A percentile compares a stretch with the other conserved stretches of the same genome.
Evolutionary conservation across 2,113 vertebrate species (phyloP).

Genomic region (Mustelus asterias): DNA sequence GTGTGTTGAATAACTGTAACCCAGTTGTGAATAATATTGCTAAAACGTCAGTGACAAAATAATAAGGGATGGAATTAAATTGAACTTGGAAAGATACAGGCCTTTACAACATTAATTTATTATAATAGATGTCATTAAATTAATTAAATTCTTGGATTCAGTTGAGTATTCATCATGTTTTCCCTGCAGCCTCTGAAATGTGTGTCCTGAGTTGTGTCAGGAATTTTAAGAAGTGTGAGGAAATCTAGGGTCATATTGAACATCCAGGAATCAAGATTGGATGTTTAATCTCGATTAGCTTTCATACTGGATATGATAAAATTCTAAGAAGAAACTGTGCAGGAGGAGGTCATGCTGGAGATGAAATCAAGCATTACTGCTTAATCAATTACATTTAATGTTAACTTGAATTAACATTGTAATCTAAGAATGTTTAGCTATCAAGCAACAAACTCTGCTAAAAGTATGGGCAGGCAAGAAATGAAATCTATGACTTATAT

Average conservation of each 20-base stretch:
- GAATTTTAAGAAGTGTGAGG: neutral
- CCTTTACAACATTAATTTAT: neutral
- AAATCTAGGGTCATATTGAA: neutral
- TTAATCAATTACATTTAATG: neutral
- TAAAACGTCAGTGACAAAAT: neutral
- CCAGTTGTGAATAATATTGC: neutral
- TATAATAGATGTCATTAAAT: slow-evolving; percentile 6
- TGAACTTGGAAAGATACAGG: neutral
- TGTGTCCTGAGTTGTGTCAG: neutral
- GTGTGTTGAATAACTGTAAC: neutral
- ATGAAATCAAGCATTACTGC: neutral
- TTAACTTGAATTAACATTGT: neutral
- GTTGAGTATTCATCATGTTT: neutral
- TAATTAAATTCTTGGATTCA: neutral
- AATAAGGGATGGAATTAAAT: neutral
- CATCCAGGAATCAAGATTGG: neutral
- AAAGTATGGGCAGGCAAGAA: neutral
- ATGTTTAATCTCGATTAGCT: neutral
- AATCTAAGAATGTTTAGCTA: neutral
- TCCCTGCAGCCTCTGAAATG: slow-evolving; percentile 13
- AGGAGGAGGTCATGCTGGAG: neutral
- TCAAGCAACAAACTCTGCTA: neutral
- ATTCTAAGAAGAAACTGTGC: neutral
- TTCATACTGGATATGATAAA: neutral
- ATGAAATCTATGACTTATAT: neutral